Base-by-base conservation (phyloP, 2,888 invertebrate genomes). In the Agrotis exclamationis region DNA sequence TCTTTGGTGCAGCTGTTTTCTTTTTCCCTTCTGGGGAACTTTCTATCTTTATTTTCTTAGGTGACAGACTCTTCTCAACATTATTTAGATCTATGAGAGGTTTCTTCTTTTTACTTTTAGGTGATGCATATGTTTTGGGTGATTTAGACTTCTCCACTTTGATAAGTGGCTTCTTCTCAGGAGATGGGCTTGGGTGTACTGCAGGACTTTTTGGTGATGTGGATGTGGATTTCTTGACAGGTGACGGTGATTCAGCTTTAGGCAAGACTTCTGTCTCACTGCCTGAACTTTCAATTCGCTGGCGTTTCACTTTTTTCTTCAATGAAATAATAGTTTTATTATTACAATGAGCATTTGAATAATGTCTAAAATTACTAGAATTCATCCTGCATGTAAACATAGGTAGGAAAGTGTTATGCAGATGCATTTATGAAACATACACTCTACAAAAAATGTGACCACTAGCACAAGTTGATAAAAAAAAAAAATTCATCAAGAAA, bases 291-390 rank as follows among this genome's bases (percentile, higher is more conserved):
- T 93, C 93, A 80, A 95, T 94, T 24, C 95, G 85, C 73, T 91
- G 93, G 0, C 95, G 90, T 87, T 96, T 96, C 13, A 77, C 24
- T 85, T 91, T 94, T 76, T 91, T 93, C 83, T 92, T 93, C 94
- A 94, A 75, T 39, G 71, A 71, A 28, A 22, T 33, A 0, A 33
- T 39, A 44, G 24, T 22, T 1, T 44, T 53, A n/a, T 4, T 2
- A 33, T 28, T 33, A 28, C 11, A n/a, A 53, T 53, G 53, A 56
- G 33, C 33, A 33, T n/a, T 33, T 13, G 33, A 4, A n/a, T 13
- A 1, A n/a, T n/a, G 9, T 54, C 4, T 28, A 54, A 24, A 9
- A 4, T 28, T 28, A 3, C 28, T 5, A 28, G 28, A 28, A 54
- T n/a, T 54, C 28, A 54, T 4, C 11, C 39, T 39, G 11, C 9